phyloP scores from a whole-genome alignment of 2,113 vertebrate species.

The Ondatra zibethicus region DNA sequence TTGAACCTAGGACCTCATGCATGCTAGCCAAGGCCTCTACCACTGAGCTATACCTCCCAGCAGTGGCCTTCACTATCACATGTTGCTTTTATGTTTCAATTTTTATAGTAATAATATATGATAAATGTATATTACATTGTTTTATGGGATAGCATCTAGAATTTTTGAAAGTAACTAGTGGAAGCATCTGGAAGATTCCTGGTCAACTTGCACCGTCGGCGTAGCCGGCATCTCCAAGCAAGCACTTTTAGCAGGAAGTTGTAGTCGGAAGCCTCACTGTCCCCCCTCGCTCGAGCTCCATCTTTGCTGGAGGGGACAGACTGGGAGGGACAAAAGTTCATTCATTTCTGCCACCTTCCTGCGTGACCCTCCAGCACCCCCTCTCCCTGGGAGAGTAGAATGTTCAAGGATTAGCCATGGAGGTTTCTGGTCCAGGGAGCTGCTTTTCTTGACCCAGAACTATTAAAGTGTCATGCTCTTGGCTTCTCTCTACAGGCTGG shows the following conservation, averaged over 20 bases:
- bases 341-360: background rate
- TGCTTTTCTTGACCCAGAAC: background rate
- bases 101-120: background rate
- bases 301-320: background rate
- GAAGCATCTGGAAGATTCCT: background rate
- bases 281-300: no score
- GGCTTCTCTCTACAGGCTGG: no score
- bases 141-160: background rate
- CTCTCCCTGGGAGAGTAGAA: background rate
- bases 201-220: background rate
- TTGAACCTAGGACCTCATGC: background rate
- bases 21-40: background rate
- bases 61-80: background rate
- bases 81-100: background rate
- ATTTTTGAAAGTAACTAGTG: background rate
- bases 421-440: background rate
- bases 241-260: background rate
- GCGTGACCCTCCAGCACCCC: background rate
- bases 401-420: accelerated
- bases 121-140: background rate
- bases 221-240: background rate
- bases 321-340: background rate
- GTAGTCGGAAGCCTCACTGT: background rate
- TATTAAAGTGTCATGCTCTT: background rate
- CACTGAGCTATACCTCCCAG: no score